phyloP scores from a whole-genome alignment of 2,797 vertebrate genomes.

The Catamblyrhynchus diadema region DNA sequence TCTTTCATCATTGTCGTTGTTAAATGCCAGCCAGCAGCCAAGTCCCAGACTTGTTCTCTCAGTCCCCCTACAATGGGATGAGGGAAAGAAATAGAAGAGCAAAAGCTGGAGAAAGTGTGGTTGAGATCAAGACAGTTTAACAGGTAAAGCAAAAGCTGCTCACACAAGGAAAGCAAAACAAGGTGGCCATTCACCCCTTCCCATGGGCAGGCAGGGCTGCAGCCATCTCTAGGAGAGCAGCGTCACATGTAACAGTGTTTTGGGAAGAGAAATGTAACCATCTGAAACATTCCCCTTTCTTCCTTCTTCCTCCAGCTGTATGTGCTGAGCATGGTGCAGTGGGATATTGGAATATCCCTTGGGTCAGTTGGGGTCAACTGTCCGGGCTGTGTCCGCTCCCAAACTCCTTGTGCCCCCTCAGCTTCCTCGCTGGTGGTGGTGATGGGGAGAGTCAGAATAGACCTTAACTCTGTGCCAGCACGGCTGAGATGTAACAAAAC shows the following conservation, averaged over 20 bases:
- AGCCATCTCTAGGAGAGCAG: too few species aligned
- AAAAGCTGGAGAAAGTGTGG: neutral
- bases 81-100: neutral
- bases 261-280: neutral
- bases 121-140: neutral
- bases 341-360: too few species aligned
- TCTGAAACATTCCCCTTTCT: fast-evolving
- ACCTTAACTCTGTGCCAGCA: neutral
- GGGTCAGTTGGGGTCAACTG: neutral
- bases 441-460: neutral
- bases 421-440: fast-evolving
- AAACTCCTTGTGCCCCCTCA: fast-evolving
- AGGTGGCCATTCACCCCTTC: neutral
- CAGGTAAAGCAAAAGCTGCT: neutral
- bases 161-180: neutral
- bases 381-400: neutral
- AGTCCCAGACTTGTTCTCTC: fast-evolving
- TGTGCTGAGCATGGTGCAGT: neutral
- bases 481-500: neutral
- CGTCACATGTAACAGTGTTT: neutral
- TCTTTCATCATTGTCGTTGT: neutral
- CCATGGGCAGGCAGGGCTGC: neutral
- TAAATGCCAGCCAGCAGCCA: neutral
- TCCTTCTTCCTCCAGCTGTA: neutral
- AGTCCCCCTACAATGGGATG: neutral